Conservation (phyloP, 2,797 vertebrate genomes). For the Scarus forsteni region DNA sequence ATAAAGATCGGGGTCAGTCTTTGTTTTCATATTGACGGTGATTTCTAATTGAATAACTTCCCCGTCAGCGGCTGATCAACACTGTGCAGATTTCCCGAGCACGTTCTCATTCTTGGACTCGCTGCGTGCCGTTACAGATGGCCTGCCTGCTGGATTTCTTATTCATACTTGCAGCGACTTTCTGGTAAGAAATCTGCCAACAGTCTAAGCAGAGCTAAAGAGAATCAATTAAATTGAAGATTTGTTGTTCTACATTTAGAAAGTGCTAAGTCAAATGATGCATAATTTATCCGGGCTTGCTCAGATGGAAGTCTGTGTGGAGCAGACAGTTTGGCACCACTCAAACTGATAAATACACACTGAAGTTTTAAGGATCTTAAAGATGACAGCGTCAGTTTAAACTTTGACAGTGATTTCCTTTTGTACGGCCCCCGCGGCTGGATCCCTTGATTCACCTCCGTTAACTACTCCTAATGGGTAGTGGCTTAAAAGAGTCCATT, state of each 20-base stretch:
- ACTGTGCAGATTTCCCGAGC: slow-evolving; percentile 39
- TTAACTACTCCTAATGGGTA: slow-evolving; percentile 67
- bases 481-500: slow-evolving; percentile 71
- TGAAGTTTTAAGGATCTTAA: slow-evolving; percentile 20
- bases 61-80: no score
- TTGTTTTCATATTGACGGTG: no score
- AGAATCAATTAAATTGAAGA: slow-evolving; percentile 60
- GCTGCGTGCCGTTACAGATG: slow-evolving; percentile 52
- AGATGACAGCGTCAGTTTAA: slow-evolving; percentile 30
- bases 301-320: slow-evolving; percentile 14
- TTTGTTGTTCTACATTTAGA: slow-evolving; percentile 58
- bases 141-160: slow-evolving; percentile 53
- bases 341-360: slow-evolving; percentile 12
- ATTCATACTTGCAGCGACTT: slow-evolving; percentile 55
- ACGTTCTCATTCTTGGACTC: slow-evolving; percentile 55
- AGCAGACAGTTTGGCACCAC: slow-evolving; percentile 5
- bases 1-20: no score
- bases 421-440: slow-evolving; percentile 30
- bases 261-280: slow-evolving; percentile 35
- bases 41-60: no score
- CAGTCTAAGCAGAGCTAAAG: slow-evolving; percentile 44
- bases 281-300: slow-evolving; percentile 31
- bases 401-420: slow-evolving; percentile 38
- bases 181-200: slow-evolving; percentile 40
- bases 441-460: slow-evolving; percentile 48